A percentile compares a stretch with the other conserved stretches of the same genome.
These are phyloP conservation scores for Melanotus villosus DNA, from an alignment of 2,888 invertebrate genomes.

Conservation along the genomic window DNA sequence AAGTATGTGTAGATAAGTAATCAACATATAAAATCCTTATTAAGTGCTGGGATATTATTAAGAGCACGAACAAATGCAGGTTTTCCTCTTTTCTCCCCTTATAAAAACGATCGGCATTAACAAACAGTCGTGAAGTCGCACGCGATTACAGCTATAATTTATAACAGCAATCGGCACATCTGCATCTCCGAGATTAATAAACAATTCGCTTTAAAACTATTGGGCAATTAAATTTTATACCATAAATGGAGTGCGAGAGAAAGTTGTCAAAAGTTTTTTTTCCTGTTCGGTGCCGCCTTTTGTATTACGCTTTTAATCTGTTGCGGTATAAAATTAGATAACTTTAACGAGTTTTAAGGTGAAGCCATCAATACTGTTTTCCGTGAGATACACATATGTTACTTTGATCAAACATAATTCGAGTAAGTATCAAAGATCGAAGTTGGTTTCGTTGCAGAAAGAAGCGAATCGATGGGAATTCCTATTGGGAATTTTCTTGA, in stretches of 20 bases:
- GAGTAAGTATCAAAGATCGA: neutral
- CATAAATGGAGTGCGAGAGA: constrained; percentile 38
- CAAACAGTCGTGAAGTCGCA: neutral
- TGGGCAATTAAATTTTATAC: constrained; percentile 33
- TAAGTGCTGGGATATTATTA: constrained; percentile 1
- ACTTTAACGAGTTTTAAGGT: constrained; percentile 22
- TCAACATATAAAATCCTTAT: constrained; percentile 1
- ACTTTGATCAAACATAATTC: constrained; percentile 31
- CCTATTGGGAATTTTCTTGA: constrained; percentile 4
- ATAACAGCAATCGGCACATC: constrained; percentile 16
- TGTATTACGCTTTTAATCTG: constrained; percentile 37
- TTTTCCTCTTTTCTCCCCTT: neutral
- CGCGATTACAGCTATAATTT: constrained; percentile 6
- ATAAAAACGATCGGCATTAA: too few relatives aligned
- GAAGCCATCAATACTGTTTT: constrained; percentile 35
- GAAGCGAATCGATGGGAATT: neutral
- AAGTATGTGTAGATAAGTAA: neutral
- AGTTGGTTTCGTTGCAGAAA: neutral
- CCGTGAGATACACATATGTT: constrained; percentile 25
- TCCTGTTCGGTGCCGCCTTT: constrained; percentile 30
- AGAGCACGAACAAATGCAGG: neutral
- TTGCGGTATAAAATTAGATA: constrained; percentile 29
- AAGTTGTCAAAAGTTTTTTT: constrained; percentile 44
- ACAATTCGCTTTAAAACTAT: constrained; percentile 25
- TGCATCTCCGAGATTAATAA: constrained; percentile 22